Evolutionary conservation across 2,797 vertebrate genomes (phyloP).

Genomic region (Lutjanus argentimaculatus): DNA sequence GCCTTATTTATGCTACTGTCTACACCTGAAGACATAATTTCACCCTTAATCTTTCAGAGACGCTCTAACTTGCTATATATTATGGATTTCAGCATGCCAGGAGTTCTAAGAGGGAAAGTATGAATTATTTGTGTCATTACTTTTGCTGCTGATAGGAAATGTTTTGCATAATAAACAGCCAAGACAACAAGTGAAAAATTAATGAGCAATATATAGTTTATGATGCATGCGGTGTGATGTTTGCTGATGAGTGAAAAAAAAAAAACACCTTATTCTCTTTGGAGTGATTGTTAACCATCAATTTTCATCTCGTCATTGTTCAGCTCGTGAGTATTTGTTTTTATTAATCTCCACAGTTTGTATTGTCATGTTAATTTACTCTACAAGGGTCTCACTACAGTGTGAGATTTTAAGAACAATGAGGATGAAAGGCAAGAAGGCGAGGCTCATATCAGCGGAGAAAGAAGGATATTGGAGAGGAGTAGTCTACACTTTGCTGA

Average conservation of each 20-base stretch:
- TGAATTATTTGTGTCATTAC: slow-evolving; percentile 76
- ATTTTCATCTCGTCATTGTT: slow-evolving; percentile 59
- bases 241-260: slow-evolving; percentile 36
- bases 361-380: slow-evolving; percentile 69
- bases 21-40: slow-evolving; percentile 68
- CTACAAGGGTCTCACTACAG: slow-evolving; percentile 32
- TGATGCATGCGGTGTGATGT: slow-evolving; percentile 53
- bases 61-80: slow-evolving; percentile 54
- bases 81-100: slow-evolving; percentile 55
- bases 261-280: slow-evolving; percentile 36
- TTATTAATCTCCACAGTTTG: slow-evolving; percentile 62
- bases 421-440: slow-evolving; percentile 55
- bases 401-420: slow-evolving; percentile 56
- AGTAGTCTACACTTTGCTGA: slow-evolving; percentile 61
- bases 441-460: slow-evolving; percentile 28
- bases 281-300: slow-evolving; percentile 60
- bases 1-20: slow-evolving; percentile 60
- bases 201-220: slow-evolving; percentile 68
- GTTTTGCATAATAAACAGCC: slow-evolving; percentile 76
- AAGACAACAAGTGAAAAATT: slow-evolving; percentile 73
- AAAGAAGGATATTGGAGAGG: slow-evolving; percentile 49
- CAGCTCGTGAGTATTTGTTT: slow-evolving; percentile 52
- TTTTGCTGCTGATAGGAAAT: slow-evolving; percentile 69
- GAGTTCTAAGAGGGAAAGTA: slow-evolving; percentile 55
- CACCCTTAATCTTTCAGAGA: slow-evolving; percentile 58